Conservation (phyloP, 2,797 vertebrate genomes). For the Neopelma chrysocephalum region DNA sequence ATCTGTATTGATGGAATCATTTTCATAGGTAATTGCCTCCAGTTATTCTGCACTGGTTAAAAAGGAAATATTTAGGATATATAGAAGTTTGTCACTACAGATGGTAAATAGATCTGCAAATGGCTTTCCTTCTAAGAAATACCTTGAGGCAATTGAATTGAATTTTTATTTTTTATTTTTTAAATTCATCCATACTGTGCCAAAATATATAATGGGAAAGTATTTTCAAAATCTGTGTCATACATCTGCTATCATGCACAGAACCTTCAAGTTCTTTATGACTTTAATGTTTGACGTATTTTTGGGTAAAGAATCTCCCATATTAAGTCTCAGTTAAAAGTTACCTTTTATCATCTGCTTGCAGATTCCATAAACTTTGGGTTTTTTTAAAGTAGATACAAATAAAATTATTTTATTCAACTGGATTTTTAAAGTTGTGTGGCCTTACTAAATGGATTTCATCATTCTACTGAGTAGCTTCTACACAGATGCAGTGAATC, state of each 20-base stretch:
- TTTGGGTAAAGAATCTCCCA: conserved; percentile 41
- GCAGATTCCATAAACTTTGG: conserved; percentile 57
- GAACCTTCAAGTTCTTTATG: conserved; percentile 51
- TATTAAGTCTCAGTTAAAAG: conserved; percentile 50
- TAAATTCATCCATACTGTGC: conserved; percentile 55
- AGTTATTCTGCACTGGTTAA: conserved; percentile 54
- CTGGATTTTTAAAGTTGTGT: neutral
- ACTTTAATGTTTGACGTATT: conserved; percentile 29
- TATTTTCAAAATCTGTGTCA: conserved; percentile 67
- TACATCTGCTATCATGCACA: conserved; percentile 41
- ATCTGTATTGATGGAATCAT: conserved; percentile 45
- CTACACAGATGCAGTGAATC: neutral
- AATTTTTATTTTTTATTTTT: conserved; percentile 55
- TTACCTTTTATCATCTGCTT: conserved; percentile 54
- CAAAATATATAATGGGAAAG: conserved; percentile 46
- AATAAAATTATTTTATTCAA: conserved; percentile 62
- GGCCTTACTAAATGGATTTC: conserved; percentile 19
- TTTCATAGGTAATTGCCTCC: conserved; percentile 49
- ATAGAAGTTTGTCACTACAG: conserved; percentile 25
- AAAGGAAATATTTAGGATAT: conserved; percentile 42
- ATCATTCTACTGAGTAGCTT: neutral
- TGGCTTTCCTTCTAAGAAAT: conserved; percentile 69
- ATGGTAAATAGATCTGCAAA: conserved; percentile 49
- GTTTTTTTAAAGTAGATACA: conserved; percentile 8
- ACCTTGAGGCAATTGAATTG: conserved; percentile 58